Conservation (phyloP, 35 echinoderm and acorn worm species). For the Eucidaris tribuloides region DNA sequence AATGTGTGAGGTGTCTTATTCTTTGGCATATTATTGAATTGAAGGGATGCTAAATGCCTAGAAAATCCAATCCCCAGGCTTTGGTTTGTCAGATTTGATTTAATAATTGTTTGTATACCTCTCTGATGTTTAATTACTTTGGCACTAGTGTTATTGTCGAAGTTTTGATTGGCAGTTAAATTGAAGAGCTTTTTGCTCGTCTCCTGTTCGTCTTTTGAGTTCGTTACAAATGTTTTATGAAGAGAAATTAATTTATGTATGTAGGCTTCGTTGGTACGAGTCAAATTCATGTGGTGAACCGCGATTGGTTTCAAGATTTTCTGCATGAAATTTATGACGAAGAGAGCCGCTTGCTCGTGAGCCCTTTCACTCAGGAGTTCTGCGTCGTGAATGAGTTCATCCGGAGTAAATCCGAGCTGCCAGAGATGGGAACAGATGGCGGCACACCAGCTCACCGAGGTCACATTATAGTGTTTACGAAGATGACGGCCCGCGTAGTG, state of each 20-base stretch:
- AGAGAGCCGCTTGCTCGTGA: constrained; percentile 68
- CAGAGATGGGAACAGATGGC: constrained; percentile 70
- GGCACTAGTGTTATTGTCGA: no score
- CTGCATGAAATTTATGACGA: constrained; percentile 60
- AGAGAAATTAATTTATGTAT: constrained; percentile 43
- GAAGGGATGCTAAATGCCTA: not conserved
- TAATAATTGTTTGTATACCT: no score
- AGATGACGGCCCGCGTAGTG: constrained; percentile 59
- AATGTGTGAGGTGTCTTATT: no score
- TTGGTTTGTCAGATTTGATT: not conserved
- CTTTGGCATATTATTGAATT: not conserved
- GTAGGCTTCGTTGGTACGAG: constrained; percentile 37
- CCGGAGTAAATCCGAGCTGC: constrained; percentile 50
- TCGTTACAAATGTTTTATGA: constrained; percentile 49
- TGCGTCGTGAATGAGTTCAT: constrained; percentile 53
- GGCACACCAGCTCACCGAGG: constrained; percentile 72
- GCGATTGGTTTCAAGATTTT: constrained; percentile 44
- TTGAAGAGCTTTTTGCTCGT: not conserved
- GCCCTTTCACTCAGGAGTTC: constrained; percentile 18
- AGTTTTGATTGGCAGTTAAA: not conserved
- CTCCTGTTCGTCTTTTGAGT: constrained; percentile 2
- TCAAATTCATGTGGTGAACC: constrained; percentile 39
- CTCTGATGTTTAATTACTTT: no score
- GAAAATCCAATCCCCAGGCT: not conserved
- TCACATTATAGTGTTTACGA: constrained; percentile 62